These are phyloP conservation scores for Onychomys torridus DNA, from an alignment of 2,797 vertebrate genomes.

Conservation along the genomic window DNA sequence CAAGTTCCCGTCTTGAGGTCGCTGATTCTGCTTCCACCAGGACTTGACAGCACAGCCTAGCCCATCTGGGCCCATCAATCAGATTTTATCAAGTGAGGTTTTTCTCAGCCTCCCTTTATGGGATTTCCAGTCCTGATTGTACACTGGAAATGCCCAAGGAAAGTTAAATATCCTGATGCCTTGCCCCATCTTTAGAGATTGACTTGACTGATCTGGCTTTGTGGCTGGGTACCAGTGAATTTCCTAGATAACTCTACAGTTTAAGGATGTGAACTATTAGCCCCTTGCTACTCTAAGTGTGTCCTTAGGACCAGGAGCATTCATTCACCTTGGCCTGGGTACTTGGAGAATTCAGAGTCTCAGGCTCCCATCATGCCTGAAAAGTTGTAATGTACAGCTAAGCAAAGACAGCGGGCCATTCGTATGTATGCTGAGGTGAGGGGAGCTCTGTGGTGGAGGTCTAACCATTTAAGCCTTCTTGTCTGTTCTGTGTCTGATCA, in stretches of 20 bases:
- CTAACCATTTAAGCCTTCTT: neutral
- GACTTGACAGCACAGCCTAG: conserved; percentile 71
- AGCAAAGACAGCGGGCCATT: neutral
- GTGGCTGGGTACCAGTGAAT: neutral
- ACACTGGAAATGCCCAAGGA: conserved; percentile 13
- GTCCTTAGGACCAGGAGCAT: neutral
- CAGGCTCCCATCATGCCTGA: neutral
- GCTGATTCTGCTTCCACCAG: conserved; percentile 56
- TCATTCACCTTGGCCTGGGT: neutral
- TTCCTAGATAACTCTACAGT: neutral
- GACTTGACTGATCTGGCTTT: conserved; percentile 22
- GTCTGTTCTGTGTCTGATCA: neutral
- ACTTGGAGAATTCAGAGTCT: neutral
- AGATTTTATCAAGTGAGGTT: conserved; percentile 63
- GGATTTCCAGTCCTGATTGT: conserved; percentile 33
- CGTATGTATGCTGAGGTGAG: neutral
- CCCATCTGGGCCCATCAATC: conserved; percentile 81
- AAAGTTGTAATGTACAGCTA: neutral
- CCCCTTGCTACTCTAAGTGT: neutral
- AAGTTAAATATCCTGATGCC: conserved; percentile 54
- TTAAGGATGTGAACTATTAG: neutral
- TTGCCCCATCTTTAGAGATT: neutral
- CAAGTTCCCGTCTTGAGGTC: conserved; percentile 70
- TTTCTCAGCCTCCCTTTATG: conserved; percentile 42
- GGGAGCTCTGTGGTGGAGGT: neutral